Conservation (phyloP, 92 coral and sea anemone species). For the Palythoa grandis region DNA sequence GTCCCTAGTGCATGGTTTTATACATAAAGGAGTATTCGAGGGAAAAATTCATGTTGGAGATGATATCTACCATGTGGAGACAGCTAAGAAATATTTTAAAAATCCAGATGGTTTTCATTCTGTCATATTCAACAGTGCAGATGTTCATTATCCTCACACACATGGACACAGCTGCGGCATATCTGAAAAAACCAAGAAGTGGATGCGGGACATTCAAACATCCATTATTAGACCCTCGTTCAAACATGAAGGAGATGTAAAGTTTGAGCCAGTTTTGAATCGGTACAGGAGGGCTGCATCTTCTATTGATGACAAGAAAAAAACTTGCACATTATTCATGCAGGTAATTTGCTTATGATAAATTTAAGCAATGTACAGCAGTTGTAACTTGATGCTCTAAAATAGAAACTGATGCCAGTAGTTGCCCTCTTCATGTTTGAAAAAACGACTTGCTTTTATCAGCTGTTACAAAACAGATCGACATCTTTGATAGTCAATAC, state of each 20-base stretch:
- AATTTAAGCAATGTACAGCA: neutral
- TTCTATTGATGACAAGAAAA: slow-evolving; percentile 33
- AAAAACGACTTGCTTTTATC: no score
- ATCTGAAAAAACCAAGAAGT: slow-evolving; percentile 68
- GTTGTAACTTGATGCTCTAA: neutral
- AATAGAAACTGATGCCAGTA: no score
- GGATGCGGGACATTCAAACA: slow-evolving; percentile 82
- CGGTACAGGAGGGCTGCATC: slow-evolving; percentile 80
- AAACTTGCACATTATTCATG: slow-evolving; percentile 78
- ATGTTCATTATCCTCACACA: slow-evolving; percentile 79
- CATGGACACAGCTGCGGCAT: slow-evolving; percentile 85
- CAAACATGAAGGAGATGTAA: slow-evolving; percentile 26
- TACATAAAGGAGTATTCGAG: slow-evolving; percentile 85
- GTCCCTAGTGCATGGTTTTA: slow-evolving; percentile 90
- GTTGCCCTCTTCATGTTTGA: no score
- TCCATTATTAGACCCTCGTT: slow-evolving; percentile 60
- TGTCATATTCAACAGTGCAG: slow-evolving; percentile 82
- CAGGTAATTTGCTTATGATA: slow-evolving; percentile 51
- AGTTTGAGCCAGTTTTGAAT: slow-evolving; percentile 63
- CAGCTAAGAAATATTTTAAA: slow-evolving; percentile 77
- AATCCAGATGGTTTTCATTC: slow-evolving; percentile 83
- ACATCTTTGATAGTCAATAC: no score
- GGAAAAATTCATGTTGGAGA: slow-evolving; percentile 85
- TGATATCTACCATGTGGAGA: slow-evolving; percentile 87
- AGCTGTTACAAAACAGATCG: no score